Percentiles rank a stretch among this genome's conserved stretches.
Evolutionary conservation across 2,113 vertebrate species (phyloP).

Genomic region (Antechinus flavipes): DNA sequence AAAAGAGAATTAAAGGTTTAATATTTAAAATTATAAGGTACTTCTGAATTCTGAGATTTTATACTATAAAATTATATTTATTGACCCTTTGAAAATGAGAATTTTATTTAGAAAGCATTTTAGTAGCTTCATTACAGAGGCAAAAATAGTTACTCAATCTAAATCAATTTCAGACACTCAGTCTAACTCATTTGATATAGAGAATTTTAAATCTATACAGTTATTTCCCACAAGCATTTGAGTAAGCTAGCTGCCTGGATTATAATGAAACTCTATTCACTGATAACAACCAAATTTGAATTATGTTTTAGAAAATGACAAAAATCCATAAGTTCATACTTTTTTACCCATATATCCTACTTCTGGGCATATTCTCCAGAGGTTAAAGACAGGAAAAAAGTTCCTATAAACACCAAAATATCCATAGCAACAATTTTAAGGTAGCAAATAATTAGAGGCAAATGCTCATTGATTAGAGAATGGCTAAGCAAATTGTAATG

Average conservation of each 20-base stretch:
- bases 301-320: not conserved
- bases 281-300: not conserved
- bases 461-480: not conserved
- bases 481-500: not conserved
- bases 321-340: too few species aligned
- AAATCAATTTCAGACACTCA: not conserved
- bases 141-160: not conserved
- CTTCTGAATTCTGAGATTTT: not conserved
- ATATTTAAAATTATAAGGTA: not conserved
- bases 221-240: not conserved
- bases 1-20: not conserved
- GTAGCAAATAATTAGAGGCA: not conserved
- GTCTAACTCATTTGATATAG: not conserved
- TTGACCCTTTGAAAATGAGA: not conserved
- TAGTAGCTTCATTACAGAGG: not conserved
- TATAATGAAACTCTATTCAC: not conserved
- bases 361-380: not conserved
- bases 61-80: not conserved
- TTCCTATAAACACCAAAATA: not conserved
- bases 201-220: not conserved
- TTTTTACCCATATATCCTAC: not conserved
- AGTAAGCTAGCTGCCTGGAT: not conserved
- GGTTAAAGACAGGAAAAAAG: not conserved
- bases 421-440: not conserved
- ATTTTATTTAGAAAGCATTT: not conserved